Conservation (phyloP, 2,797 vertebrate species). For the Acanthurus lineatus region DNA sequence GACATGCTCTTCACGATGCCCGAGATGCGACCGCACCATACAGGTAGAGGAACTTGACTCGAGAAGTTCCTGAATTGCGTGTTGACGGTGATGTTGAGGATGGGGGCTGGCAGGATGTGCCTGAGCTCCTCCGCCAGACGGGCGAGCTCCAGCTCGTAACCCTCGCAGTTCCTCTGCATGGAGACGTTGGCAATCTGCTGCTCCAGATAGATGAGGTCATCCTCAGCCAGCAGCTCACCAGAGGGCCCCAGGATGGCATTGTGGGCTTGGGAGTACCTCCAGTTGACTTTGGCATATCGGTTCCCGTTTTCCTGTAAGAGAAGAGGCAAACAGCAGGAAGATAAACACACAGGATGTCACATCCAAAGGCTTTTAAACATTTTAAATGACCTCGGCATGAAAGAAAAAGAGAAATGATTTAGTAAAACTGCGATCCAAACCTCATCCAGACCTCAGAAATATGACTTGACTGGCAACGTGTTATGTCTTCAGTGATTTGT, state of each 20-base stretch:
- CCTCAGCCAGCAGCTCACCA: slow-evolving; percentile 94
- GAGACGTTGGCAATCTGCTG: slow-evolving; percentile 91
- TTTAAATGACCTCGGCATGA: slow-evolving; percentile 34
- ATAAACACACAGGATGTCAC: slow-evolving; percentile 46
- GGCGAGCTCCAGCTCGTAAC: slow-evolving; percentile 90
- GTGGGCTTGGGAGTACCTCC: slow-evolving; percentile 92
- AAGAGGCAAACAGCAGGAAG: slow-evolving; percentile 36
- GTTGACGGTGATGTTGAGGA: slow-evolving; percentile 92
- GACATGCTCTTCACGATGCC: slow-evolving; percentile 93
- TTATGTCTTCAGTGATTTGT: slow-evolving; percentile 62
- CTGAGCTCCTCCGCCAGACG: slow-evolving; percentile 90
- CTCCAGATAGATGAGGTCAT: slow-evolving; percentile 93
- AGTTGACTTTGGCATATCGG: slow-evolving; percentile 83
- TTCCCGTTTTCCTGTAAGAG: slow-evolving; percentile 79
- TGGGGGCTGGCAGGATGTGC: slow-evolving; percentile 90
- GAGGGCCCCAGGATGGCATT: slow-evolving; percentile 95
- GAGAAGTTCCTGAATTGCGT: slow-evolving; percentile 86
- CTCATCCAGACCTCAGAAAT: slow-evolving; percentile 59
- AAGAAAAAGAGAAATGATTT: slow-evolving; percentile 51
- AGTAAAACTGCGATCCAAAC: slow-evolving; percentile 55
- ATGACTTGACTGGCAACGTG: slow-evolving; percentile 43
- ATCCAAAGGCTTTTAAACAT: slow-evolving; percentile 32
- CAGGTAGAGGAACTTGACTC: slow-evolving; percentile 85
- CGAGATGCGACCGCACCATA: slow-evolving; percentile 92
- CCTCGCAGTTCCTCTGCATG: slow-evolving; percentile 89